Percentiles rank a stretch among this genome's conserved stretches.
Conservation (phyloP, 1,140 invertebrate species). For the Trachymyrmex cornetzi region DNA sequence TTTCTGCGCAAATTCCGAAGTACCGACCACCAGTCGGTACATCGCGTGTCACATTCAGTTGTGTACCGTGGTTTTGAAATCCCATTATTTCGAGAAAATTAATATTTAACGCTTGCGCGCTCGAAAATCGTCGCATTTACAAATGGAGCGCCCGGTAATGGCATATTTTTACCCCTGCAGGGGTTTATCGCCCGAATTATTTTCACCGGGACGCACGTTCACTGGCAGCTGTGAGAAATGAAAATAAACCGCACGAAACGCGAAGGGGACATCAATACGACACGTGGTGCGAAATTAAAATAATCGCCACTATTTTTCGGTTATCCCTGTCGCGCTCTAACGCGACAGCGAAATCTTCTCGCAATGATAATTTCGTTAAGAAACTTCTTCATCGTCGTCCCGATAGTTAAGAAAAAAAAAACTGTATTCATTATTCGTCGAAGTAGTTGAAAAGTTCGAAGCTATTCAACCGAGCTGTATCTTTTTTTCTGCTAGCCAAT, state of each 20-base stretch:
- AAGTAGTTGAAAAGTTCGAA: slow-evolving; percentile 40
- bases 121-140: slow-evolving; percentile 63
- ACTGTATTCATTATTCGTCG: slow-evolving; percentile 37
- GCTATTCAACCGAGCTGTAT: slow-evolving; percentile 45
- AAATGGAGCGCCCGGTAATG: slow-evolving; percentile 60
- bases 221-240: slow-evolving; percentile 44
- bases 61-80: slow-evolving; percentile 62
- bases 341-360: neutral
- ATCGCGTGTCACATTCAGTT: slow-evolving; percentile 63
- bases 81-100: slow-evolving; percentile 65
- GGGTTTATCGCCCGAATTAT: slow-evolving; percentile 63
- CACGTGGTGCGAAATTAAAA: slow-evolving; percentile 34
- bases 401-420: slow-evolving; percentile 5
- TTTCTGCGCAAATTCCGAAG: slow-evolving; percentile 60
- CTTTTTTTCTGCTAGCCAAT: slow-evolving; percentile 27
- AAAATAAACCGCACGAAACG: slow-evolving; percentile 43
- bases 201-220: slow-evolving; percentile 39
- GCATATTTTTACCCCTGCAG: slow-evolving; percentile 57
- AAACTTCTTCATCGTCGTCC: slow-evolving; percentile 25
- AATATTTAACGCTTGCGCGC: slow-evolving; percentile 62
- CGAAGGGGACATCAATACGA: neutral
- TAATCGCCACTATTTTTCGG: slow-evolving; percentile 19
- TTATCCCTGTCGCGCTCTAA: slow-evolving; percentile 13
- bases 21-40: slow-evolving; percentile 40
- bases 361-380: slow-evolving; percentile 34